Evolutionary conservation across 1,140 invertebrate species (phyloP).

Genomic region (Adoxophyes honmai): DNA sequence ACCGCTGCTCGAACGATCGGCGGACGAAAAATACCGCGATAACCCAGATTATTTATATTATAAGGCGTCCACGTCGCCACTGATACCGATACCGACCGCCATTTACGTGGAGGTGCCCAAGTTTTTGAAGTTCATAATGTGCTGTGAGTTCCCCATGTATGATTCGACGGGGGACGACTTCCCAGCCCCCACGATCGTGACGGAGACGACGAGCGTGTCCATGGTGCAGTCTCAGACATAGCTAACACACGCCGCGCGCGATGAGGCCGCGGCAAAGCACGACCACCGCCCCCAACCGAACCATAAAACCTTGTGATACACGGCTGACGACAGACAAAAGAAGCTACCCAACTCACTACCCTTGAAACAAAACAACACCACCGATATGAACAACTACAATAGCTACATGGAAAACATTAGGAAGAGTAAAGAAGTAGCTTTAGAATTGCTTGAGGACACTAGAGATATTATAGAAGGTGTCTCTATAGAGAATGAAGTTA

Average conservation of each 20-base stretch:
- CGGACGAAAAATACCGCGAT: constrained; percentile 92
- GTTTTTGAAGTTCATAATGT: constrained; percentile 88
- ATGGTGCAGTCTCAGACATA: constrained; percentile 87
- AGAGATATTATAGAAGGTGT: constrained; percentile 55
- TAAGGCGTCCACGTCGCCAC: constrained; percentile 90
- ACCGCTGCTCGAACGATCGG: constrained; percentile 88
- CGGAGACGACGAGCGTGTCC: constrained; percentile 85
- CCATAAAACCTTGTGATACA: constrained; percentile 69
- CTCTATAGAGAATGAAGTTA: constrained; percentile 22
- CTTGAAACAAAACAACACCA: constrained; percentile 66
- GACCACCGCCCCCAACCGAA: constrained; percentile 38
- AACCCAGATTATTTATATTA: constrained; percentile 91
- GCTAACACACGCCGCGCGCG: constrained; percentile 82
- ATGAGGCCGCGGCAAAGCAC: constrained; percentile 58
- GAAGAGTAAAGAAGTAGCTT: constrained; percentile 54
- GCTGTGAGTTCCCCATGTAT: constrained; percentile 93
- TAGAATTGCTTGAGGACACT: constrained; percentile 63
- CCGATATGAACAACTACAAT: constrained; percentile 70
- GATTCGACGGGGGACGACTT: constrained; percentile 84
- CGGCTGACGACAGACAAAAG: constrained; percentile 56
- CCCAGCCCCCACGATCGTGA: constrained; percentile 80
- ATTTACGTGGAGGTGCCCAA: constrained; percentile 90
- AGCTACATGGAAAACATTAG: constrained; percentile 65
- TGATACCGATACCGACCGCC: constrained; percentile 90
- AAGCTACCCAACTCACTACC: constrained; percentile 68